Percentiles rank a stretch among this genome's conserved stretches.
Conservation (phyloP, 2,888 invertebrate species). For the Zootermopsis nevadensis region DNA sequence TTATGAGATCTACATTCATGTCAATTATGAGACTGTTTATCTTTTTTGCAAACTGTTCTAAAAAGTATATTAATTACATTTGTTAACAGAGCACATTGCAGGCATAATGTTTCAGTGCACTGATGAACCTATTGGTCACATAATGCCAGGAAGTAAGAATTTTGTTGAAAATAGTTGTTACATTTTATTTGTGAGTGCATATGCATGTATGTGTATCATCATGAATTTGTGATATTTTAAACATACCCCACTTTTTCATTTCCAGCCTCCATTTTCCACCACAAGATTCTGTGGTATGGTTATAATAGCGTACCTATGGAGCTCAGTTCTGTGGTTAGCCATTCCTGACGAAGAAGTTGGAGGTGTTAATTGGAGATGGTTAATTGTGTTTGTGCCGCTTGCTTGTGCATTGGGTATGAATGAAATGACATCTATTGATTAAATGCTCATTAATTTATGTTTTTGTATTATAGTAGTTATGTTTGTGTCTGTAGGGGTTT, state of each 20-base stretch:
- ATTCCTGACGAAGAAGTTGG: conserved; percentile 80
- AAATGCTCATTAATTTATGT: too few species aligned
- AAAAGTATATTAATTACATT: too few species aligned
- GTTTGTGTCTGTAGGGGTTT: conserved; percentile 76
- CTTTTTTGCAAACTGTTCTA: too few species aligned
- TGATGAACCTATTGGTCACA: too few species aligned
- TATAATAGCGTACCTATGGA: conserved; percentile 84
- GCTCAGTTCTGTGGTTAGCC: conserved; percentile 78
- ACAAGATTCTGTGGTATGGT: conserved; percentile 82
- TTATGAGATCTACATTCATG: too few species aligned
- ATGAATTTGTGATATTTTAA: neutral
- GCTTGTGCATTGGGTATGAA: conserved; percentile 77
- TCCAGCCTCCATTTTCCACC: conserved; percentile 84
- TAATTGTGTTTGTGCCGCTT: conserved; percentile 79
- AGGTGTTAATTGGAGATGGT: conserved; percentile 76
- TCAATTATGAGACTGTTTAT: too few species aligned
- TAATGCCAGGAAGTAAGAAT: too few species aligned
- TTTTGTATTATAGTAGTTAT: neutral
- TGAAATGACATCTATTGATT: neutral
- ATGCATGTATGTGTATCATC: neutral
- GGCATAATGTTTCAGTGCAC: too few species aligned
- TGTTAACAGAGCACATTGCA: too few species aligned
- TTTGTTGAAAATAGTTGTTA: too few species aligned
- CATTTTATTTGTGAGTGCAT: too few species aligned
- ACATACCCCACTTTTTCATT: conserved; percentile 55